Percentiles rank a stretch among this genome's conserved stretches.
These are phyloP conservation scores for Poecile atricapillus DNA, from an alignment of 2,113 vertebrate species.

Conservation along the genomic window DNA sequence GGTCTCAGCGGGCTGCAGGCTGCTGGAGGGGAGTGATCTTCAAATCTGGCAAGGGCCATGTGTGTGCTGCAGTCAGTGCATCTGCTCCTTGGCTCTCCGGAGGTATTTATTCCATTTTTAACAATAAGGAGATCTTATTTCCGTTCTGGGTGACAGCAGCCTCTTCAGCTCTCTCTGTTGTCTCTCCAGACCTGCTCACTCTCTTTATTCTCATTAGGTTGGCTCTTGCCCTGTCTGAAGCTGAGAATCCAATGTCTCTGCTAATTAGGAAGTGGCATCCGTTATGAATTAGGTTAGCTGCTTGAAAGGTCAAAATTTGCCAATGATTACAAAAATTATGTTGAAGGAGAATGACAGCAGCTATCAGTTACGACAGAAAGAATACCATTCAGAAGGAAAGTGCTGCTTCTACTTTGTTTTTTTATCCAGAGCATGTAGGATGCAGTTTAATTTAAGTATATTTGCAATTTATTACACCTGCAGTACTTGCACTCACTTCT, in stretches of 20 bases:
- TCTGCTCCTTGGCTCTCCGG: neutral
- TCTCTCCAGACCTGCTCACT: neutral
- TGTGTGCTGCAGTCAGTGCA: neutral
- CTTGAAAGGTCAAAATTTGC: conserved; percentile 66
- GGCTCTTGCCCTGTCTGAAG: neutral
- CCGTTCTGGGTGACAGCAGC: neutral
- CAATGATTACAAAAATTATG: conserved; percentile 42
- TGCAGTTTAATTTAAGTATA: neutral
- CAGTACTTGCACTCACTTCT: neutral
- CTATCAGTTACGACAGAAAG: neutral
- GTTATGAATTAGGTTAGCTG: conserved; percentile 63
- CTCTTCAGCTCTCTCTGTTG: neutral
- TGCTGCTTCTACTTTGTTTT: neutral
- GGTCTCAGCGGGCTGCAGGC: neutral
- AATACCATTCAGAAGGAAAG: neutral
- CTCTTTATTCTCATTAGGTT: conserved; percentile 29
- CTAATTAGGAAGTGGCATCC: conserved; percentile 61
- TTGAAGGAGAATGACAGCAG: neutral
- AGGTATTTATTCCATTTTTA: neutral
- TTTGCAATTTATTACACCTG: conserved; percentile 14
- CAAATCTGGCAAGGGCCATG: neutral
- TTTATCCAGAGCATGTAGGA: neutral
- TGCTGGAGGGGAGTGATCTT: neutral
- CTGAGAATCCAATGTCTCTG: neutral
- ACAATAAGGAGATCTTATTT: neutral